A percentile compares a stretch with the other conserved stretches of the same genome.
Evolutionary conservation across 2,797 vertebrate genomes (phyloP).

Genomic region (Saxicola maurus): DNA sequence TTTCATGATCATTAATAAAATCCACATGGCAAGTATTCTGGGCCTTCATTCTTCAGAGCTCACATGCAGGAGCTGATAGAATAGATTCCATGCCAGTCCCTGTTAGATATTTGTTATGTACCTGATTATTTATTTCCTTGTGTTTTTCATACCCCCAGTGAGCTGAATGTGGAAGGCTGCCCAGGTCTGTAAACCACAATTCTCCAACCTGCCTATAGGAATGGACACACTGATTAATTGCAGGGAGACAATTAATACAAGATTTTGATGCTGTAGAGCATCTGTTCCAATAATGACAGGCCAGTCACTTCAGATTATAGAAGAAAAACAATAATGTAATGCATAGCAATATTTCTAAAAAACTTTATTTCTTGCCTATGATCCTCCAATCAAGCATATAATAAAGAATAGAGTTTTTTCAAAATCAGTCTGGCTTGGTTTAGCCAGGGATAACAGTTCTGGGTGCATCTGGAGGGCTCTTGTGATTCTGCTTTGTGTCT

Average conservation of each 20-base stretch:
- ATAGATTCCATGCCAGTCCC: neutral
- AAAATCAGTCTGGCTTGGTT: fast-evolving
- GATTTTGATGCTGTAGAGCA: neutral
- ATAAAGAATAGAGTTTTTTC: neutral
- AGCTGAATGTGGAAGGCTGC: neutral
- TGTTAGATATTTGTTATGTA: neutral
- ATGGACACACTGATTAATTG: neutral
- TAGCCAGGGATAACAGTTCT: neutral
- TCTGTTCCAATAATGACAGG: neutral
- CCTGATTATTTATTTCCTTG: neutral
- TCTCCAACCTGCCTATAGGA: neutral
- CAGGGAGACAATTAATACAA: neutral
- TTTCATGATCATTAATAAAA: neutral
- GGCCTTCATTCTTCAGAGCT: neutral
- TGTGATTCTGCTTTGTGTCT: neutral
- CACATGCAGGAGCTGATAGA: neutral
- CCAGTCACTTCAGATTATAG: neutral
- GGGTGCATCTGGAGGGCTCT: neutral
- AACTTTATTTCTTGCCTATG: neutral
- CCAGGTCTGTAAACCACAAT: neutral
- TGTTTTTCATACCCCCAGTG: neutral
- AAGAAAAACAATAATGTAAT: neutral
- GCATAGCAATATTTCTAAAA: neutral
- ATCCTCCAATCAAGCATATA: neutral
- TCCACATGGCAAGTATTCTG: neutral